Conservation (phyloP, 2,113 vertebrate genomes). For the Neopipo cinnamomea region DNA sequence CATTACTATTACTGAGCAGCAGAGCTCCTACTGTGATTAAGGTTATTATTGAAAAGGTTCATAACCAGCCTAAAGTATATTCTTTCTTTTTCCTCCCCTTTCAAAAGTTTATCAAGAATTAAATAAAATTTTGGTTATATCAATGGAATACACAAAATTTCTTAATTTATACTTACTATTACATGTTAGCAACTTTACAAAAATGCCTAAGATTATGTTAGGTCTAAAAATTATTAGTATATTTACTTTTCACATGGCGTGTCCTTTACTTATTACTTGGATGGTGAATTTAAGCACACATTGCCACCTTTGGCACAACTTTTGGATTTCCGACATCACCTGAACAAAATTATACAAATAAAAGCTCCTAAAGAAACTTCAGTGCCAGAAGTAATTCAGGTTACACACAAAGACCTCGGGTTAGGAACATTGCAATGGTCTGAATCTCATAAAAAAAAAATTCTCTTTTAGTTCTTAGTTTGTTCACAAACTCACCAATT, state of each 20-base stretch:
- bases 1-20: background rate
- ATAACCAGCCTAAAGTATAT: background rate
- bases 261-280: background rate
- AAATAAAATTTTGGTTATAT: background rate
- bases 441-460: background rate
- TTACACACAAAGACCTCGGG: background rate
- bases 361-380: background rate
- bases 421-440: background rate
- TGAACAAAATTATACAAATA: background rate
- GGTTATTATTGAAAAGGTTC: background rate
- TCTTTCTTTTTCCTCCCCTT: background rate
- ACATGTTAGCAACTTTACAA: background rate
- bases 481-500: slow-evolving; percentile 83
- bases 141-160: background rate
- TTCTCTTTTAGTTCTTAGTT: background rate
- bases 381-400: background rate
- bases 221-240: background rate
- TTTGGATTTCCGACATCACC: background rate
- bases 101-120: background rate
- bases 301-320: background rate
- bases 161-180: background rate
- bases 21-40: background rate
- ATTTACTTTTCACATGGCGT: background rate
- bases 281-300: background rate
- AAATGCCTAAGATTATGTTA: background rate